A percentile compares a stretch with the other conserved stretches of the same genome.
phyloP scores from a whole-genome alignment of 2,888 invertebrate species.

The Cephus sareptanus region DNA sequence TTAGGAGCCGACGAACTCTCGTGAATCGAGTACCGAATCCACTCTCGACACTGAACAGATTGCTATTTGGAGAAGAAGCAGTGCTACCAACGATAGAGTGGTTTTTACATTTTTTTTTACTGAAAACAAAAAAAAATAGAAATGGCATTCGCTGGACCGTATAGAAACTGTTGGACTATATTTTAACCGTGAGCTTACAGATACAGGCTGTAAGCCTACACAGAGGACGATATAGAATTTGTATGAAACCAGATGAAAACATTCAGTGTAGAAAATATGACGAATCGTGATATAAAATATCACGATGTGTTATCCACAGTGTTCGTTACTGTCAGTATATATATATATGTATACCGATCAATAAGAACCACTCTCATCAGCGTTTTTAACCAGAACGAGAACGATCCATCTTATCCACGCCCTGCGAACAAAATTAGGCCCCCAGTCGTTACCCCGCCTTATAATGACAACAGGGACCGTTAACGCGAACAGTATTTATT shows the following conservation, averaged over 20 bases:
- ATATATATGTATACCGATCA: neutral
- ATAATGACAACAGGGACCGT: neutral
- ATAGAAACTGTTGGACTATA: neutral
- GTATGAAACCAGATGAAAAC: neutral
- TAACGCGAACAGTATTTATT: neutral
- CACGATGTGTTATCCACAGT: neutral
- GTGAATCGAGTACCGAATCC: neutral
- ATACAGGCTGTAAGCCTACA: neutral
- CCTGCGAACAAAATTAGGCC: neutral
- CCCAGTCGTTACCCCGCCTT: slow-evolving; percentile 7
- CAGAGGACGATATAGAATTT: neutral
- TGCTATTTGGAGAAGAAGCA: slow-evolving; percentile 1
- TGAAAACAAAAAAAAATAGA: neutral
- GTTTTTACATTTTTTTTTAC: neutral
- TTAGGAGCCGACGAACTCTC: neutral
- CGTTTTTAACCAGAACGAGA: neutral
- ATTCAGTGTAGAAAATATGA: neutral
- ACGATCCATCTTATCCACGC: slow-evolving; percentile 6
- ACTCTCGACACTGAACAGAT: neutral
- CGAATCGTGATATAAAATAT: neutral
- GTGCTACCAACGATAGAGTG: neutral
- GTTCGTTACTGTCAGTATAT: neutral
- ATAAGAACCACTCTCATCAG: slow-evolving; percentile 6
- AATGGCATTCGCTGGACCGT: neutral
- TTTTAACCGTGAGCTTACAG: neutral